Conservation (phyloP, 2,888 invertebrate genomes). For the Amphipyra tragopoginis region DNA sequence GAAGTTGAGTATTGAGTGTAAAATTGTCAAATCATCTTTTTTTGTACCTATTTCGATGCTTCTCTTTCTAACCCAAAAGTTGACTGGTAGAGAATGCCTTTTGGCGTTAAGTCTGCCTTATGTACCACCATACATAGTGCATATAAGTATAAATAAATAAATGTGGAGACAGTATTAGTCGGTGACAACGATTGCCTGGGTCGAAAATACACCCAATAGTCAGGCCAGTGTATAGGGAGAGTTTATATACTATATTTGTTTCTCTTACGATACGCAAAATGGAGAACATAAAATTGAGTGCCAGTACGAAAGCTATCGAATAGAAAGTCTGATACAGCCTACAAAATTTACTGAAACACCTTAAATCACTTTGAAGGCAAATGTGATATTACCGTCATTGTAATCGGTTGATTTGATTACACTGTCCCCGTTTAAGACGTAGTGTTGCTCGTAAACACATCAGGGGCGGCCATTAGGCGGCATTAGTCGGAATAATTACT, state of each 20-base stretch:
- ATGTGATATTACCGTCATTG: constrained; percentile 59
- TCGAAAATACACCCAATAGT: no score
- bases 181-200: not conserved
- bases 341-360: constrained; percentile 43
- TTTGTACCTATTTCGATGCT: no score
- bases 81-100: no score
- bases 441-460: constrained; percentile 71
- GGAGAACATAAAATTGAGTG: constrained; percentile 36
- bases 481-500: constrained; percentile 74
- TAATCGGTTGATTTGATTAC: constrained; percentile 71
- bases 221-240: no score
- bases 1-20: no score
- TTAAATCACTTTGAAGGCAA: constrained; percentile 54
- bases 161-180: no score
- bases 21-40: no score
- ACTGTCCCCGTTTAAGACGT: constrained; percentile 61
- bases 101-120: no score
- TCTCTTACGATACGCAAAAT: constrained; percentile 30
- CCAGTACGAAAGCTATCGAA: constrained; percentile 42
- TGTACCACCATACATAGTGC: no score
- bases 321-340: constrained; percentile 54
- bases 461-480: constrained; percentile 67
- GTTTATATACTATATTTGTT: constrained; percentile 20
- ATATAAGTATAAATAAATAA: no score
- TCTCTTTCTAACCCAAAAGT: no score